phyloP scores from a whole-genome alignment of 2,113 vertebrate species.

The Coracopsis vasa region DNA sequence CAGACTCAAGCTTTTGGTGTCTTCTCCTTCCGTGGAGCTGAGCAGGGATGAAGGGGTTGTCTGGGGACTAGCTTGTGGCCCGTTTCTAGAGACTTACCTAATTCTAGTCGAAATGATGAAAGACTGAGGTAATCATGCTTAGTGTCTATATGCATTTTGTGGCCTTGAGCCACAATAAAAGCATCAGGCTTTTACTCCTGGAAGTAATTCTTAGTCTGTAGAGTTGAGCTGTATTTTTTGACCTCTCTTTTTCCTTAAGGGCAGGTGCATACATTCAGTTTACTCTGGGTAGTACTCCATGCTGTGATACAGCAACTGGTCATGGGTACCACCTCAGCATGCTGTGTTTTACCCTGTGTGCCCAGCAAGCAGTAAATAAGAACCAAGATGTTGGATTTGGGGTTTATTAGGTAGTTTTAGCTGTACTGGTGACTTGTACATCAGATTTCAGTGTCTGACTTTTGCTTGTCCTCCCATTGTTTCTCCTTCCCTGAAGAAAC shows the following conservation, averaged over 20 bases:
- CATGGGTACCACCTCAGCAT: neutral
- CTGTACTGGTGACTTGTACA: neutral
- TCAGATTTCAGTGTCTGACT: neutral
- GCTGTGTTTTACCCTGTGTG: neutral
- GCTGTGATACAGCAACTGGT: neutral
- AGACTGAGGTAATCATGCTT: neutral
- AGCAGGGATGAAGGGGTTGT: neutral
- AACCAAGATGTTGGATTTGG: neutral
- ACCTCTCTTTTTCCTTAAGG: neutral
- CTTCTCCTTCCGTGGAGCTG: neutral
- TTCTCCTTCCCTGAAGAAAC: neutral
- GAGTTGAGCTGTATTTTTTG: neutral
- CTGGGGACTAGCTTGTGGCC: neutral
- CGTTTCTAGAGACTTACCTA: neutral
- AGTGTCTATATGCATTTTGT: neutral
- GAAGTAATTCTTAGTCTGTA: neutral
- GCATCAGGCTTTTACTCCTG: neutral
- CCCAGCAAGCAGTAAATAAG: neutral
- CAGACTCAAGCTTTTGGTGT: neutral
- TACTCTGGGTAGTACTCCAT: rapidly evolving
- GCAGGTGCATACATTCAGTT: neutral
- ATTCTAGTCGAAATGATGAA: neutral
- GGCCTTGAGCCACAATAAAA: neutral
- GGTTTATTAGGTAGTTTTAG: neutral
- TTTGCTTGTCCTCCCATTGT: neutral